Percentiles rank a stretch among this genome's conserved stretches.
Conservation (phyloP, 2,888 invertebrate genomes). For the Cerastoderma edule region DNA sequence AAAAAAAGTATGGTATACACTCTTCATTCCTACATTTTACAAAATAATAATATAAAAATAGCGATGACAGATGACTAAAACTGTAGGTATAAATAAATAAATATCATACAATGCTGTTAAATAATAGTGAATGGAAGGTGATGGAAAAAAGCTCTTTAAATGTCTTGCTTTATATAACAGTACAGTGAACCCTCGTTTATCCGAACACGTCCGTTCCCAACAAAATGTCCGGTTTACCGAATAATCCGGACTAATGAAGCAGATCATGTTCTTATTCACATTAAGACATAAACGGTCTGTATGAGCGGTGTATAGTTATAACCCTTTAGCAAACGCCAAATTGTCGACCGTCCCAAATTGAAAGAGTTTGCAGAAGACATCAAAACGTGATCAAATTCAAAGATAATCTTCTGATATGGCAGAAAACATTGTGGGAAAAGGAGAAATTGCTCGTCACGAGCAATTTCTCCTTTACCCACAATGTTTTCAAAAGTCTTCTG, state of each 20-base stretch:
- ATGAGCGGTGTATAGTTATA: background rate
- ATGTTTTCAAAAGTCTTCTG: too few species aligned
- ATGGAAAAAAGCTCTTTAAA: background rate
- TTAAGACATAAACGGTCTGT: background rate
- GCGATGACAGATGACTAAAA: constrained; percentile 1
- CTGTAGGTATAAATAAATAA: constrained; percentile 8
- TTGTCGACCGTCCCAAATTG: too few species aligned
- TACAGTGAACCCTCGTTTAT: too few species aligned
- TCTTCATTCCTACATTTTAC: background rate
- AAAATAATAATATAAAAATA: background rate
- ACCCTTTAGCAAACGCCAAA: too few species aligned
- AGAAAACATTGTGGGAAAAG: too few species aligned
- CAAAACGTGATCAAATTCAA: too few species aligned
- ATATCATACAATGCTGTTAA: background rate
- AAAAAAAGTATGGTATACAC: background rate
- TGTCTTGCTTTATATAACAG: background rate
- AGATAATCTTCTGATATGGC: too few species aligned
- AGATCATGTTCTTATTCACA: background rate
- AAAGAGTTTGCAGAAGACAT: too few species aligned
- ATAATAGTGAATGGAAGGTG: background rate
- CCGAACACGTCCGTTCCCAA: too few species aligned
- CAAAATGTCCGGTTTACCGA: background rate
- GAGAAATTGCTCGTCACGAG: too few species aligned
- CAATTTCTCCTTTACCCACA: too few species aligned
- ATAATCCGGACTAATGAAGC: background rate